A percentile compares a stretch with the other conserved stretches of the same genome.
phyloP scores from a whole-genome alignment of 1,140 invertebrate species.

The Rhopalosiphum padi region DNA sequence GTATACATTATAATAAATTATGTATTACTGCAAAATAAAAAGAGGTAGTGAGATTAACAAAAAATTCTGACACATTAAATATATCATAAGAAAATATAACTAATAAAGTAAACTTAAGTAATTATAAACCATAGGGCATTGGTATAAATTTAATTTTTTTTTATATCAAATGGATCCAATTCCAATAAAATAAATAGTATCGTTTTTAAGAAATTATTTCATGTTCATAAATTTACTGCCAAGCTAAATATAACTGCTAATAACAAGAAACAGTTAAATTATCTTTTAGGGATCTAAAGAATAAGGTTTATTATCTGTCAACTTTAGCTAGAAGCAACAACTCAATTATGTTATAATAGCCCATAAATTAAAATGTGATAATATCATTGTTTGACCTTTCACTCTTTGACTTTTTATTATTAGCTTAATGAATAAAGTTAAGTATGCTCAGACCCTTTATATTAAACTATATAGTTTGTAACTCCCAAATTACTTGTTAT shows the following conservation, averaged over 20 bases:
- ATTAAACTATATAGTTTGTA: conserved; percentile 28
- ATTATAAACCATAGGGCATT: background rate
- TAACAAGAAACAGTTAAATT: background rate
- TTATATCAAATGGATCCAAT: background rate
- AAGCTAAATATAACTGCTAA: background rate
- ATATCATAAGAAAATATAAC: background rate
- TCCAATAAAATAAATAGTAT: background rate
- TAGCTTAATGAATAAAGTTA: conserved; percentile 43
- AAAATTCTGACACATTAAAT: background rate
- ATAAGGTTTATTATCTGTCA: background rate
- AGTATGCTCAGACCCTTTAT: background rate
- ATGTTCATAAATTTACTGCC: background rate
- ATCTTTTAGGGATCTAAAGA: background rate
- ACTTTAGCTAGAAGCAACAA: conserved; percentile 22
- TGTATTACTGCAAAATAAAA: too few species aligned
- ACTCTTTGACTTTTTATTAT: conserved; percentile 38
- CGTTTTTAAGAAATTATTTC: background rate
- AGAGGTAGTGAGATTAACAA: background rate
- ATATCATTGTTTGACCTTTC: conserved; percentile 50
- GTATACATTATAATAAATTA: background rate
- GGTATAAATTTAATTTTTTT: background rate
- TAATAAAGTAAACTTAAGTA: background rate
- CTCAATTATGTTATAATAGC: conserved; percentile 21
- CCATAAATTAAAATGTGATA: conserved; percentile 44
- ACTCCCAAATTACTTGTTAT: conserved; percentile 33